Base-by-base conservation (phyloP, 1,140 invertebrate genomes). In the Aphaenogaster floridana region DNA sequence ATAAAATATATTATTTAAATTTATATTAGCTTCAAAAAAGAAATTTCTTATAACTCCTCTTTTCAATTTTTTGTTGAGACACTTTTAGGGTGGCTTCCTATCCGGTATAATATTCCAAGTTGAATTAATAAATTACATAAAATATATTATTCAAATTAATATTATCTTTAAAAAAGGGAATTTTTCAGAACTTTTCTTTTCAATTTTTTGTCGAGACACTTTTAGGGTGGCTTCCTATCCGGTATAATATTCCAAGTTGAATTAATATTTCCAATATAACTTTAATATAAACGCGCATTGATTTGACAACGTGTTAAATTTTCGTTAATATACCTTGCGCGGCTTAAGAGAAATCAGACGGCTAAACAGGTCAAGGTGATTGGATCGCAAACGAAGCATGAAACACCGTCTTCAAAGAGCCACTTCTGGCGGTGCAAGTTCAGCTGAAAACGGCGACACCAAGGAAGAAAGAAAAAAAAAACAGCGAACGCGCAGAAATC, bases 331-430 rank as follows among this genome's bases (percentile, higher is more conserved):
- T n/a, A 69, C 8, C 68, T 81, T 42, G 50, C 28, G 36, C 36
- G 3, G 36, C n/a, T 39, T 39, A 34, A 57, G 68, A 59, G 68
- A 83, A 48, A 83, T 83, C 80, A 61, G 15, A 74, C 5, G 68
- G 36, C 50, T 74, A 83, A 83, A 39, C 54, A 59, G 54, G 68
- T 83, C 68, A 81, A 81, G 66, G 79, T 81, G 39, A 66, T 66
- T 39, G 77, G 11, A 84, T 76, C 34, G 54, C 68, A 50, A 59
- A 84, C 34, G 42, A 61, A 63, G 80, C 80, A 59, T 83, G 68
- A 48, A 83, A 48, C 54, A 28, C n/a, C 80, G 68, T 83, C 80
- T 74, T 74, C 68, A 81, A 81, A 72, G 50, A 72, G 79, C 50
- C 36, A 72, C 21, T 81, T 81, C 52, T 45, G 66, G 36, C 66